Conservation (phyloP, 2,797 vertebrate genomes). For the Hoplostethus atlanticus region DNA sequence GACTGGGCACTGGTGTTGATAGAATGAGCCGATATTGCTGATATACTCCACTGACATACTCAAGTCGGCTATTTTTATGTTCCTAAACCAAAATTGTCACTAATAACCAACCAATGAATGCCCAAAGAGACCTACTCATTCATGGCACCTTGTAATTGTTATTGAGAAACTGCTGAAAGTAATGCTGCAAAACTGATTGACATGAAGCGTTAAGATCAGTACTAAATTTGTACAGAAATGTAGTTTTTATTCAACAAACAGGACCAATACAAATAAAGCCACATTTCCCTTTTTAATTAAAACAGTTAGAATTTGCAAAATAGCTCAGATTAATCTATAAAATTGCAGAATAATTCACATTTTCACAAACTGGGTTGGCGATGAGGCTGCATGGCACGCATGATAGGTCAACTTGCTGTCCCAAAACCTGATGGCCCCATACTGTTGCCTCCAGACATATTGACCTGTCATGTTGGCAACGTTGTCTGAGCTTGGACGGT, state of each 20-base stretch:
- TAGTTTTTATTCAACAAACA: neutral
- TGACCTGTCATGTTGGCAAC: slow-evolving; percentile 69
- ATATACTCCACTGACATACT: slow-evolving; percentile 35
- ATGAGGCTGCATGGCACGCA: slow-evolving; percentile 47
- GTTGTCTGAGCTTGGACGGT: slow-evolving; percentile 48
- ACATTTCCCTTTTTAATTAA: slow-evolving; percentile 2
- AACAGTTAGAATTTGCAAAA: slow-evolving; percentile 5
- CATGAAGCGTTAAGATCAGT: neutral
- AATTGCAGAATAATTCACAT: neutral
- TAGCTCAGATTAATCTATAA: no score
- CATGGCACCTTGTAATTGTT: slow-evolving; percentile 23
- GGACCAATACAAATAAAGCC: neutral
- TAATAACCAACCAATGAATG: slow-evolving; percentile 3
- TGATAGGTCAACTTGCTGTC: slow-evolving; percentile 70
- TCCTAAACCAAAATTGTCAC: slow-evolving; percentile 30
- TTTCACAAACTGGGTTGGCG: neutral
- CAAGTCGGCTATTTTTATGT: slow-evolving; percentile 33
- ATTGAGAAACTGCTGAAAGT: slow-evolving; percentile 5
- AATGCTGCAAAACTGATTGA: slow-evolving; percentile 1
- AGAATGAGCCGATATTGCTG: slow-evolving; percentile 62
- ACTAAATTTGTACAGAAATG: neutral
- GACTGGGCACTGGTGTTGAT: slow-evolving; percentile 74
- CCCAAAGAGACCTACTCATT: slow-evolving; percentile 22
- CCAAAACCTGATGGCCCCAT: slow-evolving; percentile 75
- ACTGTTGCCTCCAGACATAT: slow-evolving; percentile 76